Conservation (phyloP, 2,888 invertebrate species). For the Lissonota sp. region DNA sequence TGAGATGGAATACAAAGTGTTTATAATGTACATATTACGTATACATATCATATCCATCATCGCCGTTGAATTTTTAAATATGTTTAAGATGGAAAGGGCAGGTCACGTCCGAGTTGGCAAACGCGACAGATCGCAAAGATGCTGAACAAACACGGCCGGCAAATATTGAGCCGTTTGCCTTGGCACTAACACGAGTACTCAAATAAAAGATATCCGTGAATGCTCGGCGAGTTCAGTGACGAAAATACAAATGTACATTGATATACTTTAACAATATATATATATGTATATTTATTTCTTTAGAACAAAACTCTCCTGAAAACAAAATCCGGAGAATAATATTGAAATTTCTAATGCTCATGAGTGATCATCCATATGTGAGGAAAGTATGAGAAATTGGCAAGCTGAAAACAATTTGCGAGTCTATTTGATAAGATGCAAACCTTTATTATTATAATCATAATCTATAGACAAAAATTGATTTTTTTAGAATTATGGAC, state of each 20-base stretch:
- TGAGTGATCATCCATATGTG: no score
- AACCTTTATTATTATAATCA: no score
- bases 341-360: no score
- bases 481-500: no score
- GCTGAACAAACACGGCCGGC: constrained; percentile 72
- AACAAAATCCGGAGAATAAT: no score
- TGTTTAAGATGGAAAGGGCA: constrained; percentile 12
- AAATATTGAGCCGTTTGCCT: constrained; percentile 72
- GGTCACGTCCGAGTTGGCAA: constrained; percentile 51
- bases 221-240: constrained; percentile 29
- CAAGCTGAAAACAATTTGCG: no score
- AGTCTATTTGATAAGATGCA: no score
- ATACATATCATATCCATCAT: constrained; percentile 5
- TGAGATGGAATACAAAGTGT: background rate
- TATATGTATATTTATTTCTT: no score
- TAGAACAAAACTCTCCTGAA: no score
- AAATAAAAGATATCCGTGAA: constrained; percentile 55
- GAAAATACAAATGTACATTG: constrained; percentile 7
- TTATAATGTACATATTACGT: background rate
- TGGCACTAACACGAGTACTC: constrained; percentile 49
- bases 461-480: no score
- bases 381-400: no score
- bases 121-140: constrained; percentile 72
- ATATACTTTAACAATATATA: background rate
- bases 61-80: constrained; percentile 16